Base-by-base conservation (phyloP, 2,113 vertebrate species). In the Ammodytes marinus region DNA sequence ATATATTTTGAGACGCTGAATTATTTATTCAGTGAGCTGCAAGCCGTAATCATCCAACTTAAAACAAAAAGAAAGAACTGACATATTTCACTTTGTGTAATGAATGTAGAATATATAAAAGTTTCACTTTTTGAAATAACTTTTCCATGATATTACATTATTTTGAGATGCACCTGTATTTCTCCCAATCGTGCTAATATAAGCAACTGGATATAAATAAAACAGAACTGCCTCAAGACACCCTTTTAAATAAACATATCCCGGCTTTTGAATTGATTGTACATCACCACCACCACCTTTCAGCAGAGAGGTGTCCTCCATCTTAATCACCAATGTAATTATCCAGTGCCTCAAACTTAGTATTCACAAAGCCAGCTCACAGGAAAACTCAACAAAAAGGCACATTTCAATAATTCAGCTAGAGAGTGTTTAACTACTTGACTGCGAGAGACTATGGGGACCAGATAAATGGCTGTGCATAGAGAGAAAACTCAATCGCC, bases 401-500 rank as follows among this genome's bases (percentile, higher is more conserved):
- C 69, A 65, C 50, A 79, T 78, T 86, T 81, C 54, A 79, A 81
- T 83, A 63, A 88, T 61, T 73, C 65, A 73, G 68, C 78, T 17
- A 43, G 59, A 83, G 73, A 67, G 46, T 69, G 72, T 70, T 89
- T 67, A 88, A 81, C 80, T 55, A 72, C 61, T 86, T 78, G 74
- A 84, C 66, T 77, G 80, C 39, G 73, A 79, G 82, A 76, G 55
- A 79, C 82, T 40, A n/a, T 6, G 3, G 78, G 76, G 87, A 84
- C 55, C 69, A 68, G 69, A 77, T 59, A 77, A 86, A 85, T 50
- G 50, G 82, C 27, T 66, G 86, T 80, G 75, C 69, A 77, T 3
- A 63, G 79, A 77, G 2, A 63, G 79, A 89, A 91, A 88, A 75
- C 74, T 72, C 58, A 81, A 88, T 81, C 35, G 57, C 11, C 42